A percentile compares a stretch with the other conserved stretches of the same genome.
Evolutionary conservation across 2,797 vertebrate species (phyloP).

Genomic region (Cuculus canorus): DNA sequence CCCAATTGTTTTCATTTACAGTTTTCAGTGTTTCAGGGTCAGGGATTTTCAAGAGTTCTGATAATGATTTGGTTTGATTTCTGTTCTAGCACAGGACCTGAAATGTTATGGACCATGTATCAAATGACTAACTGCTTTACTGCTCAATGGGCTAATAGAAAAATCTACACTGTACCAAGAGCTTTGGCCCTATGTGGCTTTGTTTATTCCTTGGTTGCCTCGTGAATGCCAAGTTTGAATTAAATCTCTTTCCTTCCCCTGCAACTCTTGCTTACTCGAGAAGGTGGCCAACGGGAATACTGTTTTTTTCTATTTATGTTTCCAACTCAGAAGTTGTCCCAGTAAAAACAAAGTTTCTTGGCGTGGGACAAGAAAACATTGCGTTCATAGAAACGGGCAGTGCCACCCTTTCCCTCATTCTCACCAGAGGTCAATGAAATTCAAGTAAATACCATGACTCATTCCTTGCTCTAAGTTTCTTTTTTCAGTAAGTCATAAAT

Average conservation of each 20-base stretch:
- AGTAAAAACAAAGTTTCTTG: constrained; percentile 48
- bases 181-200: background rate
- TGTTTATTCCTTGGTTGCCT: constrained; percentile 12
- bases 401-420: constrained; percentile 42
- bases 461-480: background rate
- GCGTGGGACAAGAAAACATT: background rate
- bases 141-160: background rate
- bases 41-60: background rate
- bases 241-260: background rate
- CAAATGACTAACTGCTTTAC: background rate
- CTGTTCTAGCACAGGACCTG: background rate
- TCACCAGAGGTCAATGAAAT: constrained; percentile 55
- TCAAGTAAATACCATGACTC: constrained; percentile 45
- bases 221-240: background rate
- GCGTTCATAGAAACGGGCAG: background rate
- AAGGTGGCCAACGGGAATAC: background rate
- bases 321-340: constrained; percentile 7
- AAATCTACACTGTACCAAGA: background rate
- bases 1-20: background rate
- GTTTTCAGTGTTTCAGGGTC: background rate
- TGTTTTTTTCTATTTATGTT: constrained; percentile 16
- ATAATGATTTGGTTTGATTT: background rate
- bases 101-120: background rate
- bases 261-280: background rate
- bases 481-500: background rate